A percentile compares a stretch with the other conserved stretches of the same genome.
Evolutionary conservation across 2,797 vertebrate species (phyloP).

Genomic region (Hozukius guyotensis): DNA sequence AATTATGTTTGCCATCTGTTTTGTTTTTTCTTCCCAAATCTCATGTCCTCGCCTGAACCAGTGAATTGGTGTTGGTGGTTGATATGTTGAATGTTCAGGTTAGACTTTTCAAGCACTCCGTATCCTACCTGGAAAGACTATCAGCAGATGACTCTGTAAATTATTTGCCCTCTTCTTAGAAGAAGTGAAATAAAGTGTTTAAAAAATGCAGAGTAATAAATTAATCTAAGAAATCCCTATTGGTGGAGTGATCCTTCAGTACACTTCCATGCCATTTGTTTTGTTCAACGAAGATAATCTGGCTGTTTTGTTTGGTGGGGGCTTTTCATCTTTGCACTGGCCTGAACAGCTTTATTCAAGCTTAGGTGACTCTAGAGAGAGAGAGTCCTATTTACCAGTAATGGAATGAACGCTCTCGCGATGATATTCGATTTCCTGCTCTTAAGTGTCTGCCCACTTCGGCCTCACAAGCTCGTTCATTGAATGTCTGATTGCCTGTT

Average conservation of each 20-base stretch:
- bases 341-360: constrained; percentile 32
- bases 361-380: constrained; percentile 49
- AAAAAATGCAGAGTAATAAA: background rate
- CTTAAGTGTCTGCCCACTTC: constrained; percentile 36
- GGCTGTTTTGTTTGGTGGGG: constrained; percentile 25
- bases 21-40: background rate
- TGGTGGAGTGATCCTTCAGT: background rate
- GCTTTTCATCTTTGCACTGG: constrained; percentile 28
- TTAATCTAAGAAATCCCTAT: constrained; percentile 19
- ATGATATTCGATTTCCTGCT: constrained; percentile 60
- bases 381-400: constrained; percentile 52
- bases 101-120: background rate
- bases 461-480: constrained; percentile 34
- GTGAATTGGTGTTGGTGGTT: background rate
- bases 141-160: background rate
- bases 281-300: constrained; percentile 38
- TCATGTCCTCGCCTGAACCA: background rate
- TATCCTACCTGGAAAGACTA: background rate
- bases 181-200: constrained; percentile 2
- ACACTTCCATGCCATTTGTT: constrained; percentile 24
- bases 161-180: background rate
- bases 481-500: constrained; percentile 53
- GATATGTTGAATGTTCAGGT: background rate
- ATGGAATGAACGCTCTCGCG: constrained; percentile 36
- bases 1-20: background rate